These are phyloP conservation scores for Imbricaverruca yamaguchii DNA, from an alignment of 2,888 invertebrate genomes.

Conservation along the genomic window DNA sequence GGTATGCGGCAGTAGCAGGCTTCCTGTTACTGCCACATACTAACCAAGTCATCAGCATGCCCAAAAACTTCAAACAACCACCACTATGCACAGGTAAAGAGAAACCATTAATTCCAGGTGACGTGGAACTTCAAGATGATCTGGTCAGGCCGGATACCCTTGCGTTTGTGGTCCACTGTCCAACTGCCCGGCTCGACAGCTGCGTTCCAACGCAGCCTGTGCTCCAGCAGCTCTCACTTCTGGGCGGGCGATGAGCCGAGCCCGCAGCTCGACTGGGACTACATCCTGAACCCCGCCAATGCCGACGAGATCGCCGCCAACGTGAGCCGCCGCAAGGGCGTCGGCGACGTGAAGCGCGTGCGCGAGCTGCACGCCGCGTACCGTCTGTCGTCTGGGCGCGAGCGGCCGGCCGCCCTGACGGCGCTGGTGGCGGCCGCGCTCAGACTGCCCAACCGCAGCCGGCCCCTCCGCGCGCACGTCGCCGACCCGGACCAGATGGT, in stretches of 20 bases:
- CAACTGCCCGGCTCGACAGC: too few species aligned
- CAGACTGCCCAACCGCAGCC: neutral
- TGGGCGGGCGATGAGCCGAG: neutral
- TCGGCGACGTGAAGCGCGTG: neutral
- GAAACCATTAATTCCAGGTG: too few species aligned
- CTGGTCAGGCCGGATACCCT: too few species aligned
- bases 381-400: neutral
- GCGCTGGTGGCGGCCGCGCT: neutral
- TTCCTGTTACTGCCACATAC: too few species aligned
- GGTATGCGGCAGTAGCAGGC: too few species aligned
- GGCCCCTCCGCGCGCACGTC: neutral
- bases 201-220: neutral
- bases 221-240: neutral
- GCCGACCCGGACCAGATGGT: neutral
- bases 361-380: neutral
- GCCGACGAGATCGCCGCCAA: neutral
- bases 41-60: too few species aligned
- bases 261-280: neutral
- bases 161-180: too few species aligned
- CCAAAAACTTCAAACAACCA: too few species aligned
- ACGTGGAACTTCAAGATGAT: too few species aligned
- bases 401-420: neutral
- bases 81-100: too few species aligned
- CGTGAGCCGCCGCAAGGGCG: conserved; percentile 13
- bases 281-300: neutral